phyloP scores from a whole-genome alignment of 2,797 vertebrate species.

The Argyrosomus regius region DNA sequence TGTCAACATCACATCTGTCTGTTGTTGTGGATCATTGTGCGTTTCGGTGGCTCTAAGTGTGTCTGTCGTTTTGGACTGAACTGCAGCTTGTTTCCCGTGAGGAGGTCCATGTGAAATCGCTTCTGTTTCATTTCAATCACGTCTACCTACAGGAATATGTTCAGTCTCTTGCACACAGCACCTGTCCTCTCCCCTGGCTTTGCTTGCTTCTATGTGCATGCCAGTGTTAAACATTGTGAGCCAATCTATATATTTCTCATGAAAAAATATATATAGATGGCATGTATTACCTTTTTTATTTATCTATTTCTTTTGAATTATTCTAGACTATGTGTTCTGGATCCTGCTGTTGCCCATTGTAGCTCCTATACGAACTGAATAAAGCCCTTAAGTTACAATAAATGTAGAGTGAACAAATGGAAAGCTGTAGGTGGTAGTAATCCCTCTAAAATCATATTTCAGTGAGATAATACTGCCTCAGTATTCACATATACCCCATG shows the following conservation, averaged over 20 bases:
- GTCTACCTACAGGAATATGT: constrained; percentile 47
- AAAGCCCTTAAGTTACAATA: constrained; percentile 8
- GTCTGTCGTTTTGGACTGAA: constrained; percentile 44
- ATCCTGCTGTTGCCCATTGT: constrained; percentile 75
- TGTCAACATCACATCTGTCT: constrained; percentile 48
- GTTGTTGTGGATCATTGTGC: constrained; percentile 38
- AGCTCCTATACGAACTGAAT: constrained; percentile 5
- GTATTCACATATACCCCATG: constrained; percentile 48
- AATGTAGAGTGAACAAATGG: background rate
- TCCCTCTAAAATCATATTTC: constrained; percentile 7
- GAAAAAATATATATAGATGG: constrained; percentile 54
- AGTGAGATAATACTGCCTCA: constrained; percentile 34
- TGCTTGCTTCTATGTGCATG: constrained; percentile 80
- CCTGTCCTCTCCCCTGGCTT: constrained; percentile 71
- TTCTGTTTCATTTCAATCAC: constrained; percentile 61
- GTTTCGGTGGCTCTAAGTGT: constrained; percentile 28
- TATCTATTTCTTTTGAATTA: constrained; percentile 2
- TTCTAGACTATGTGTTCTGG: constrained; percentile 78
- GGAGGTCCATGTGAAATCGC: constrained; percentile 25
- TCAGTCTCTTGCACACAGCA: constrained; percentile 49
- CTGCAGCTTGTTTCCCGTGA: constrained; percentile 28
- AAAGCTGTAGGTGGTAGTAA: constrained; percentile 26
- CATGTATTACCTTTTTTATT: constrained; percentile 21
- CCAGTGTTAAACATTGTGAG: constrained; percentile 51
- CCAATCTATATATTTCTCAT: constrained; percentile 57